Evolutionary conservation across 2,888 invertebrate species (phyloP).

Genomic region (Prosapia bicincta): DNA sequence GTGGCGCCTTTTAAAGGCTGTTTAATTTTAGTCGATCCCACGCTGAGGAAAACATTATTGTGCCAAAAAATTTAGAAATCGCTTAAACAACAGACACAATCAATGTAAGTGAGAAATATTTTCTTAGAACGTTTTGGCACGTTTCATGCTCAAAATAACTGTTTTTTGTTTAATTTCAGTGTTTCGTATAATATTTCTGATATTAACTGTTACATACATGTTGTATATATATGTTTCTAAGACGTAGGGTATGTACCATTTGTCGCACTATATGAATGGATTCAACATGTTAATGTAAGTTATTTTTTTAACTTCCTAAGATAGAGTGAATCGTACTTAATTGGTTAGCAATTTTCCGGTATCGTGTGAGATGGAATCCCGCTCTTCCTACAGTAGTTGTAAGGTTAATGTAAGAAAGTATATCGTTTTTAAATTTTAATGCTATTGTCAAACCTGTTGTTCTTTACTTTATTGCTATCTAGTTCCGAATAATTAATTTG

Average conservation of each 20-base stretch:
- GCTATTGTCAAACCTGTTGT: too few species aligned
- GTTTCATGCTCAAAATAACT: constrained; percentile 16
- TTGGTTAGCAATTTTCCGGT: constrained; percentile 19
- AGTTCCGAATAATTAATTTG: too few species aligned
- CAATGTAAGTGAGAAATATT: background rate
- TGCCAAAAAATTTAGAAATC: too few species aligned
- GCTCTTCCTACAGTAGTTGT: constrained; percentile 25
- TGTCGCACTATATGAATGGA: constrained; percentile 6
- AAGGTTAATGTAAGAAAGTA: constrained; percentile 20
- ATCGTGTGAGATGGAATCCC: constrained; percentile 21
- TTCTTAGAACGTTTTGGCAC: background rate
- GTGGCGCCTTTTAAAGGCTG: constrained; percentile 6
- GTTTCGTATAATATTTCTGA: constrained; percentile 12
- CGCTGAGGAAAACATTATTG: background rate
- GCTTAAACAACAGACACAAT: background rate
- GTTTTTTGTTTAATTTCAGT: background rate
- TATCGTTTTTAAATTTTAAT: constrained; percentile 9
- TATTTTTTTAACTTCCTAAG: constrained; percentile 23
- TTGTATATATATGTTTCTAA: constrained; percentile 25
- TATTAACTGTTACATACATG: constrained; percentile 9
- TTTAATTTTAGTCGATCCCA: background rate
- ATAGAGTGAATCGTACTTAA: constrained; percentile 8
- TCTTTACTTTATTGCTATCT: too few species aligned
- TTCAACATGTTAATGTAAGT: constrained; percentile 21
- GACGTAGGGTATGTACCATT: constrained; percentile 8